These are phyloP conservation scores for Chrysolina americana DNA, from an alignment of 2,888 invertebrate genomes.

Conservation along the genomic window DNA sequence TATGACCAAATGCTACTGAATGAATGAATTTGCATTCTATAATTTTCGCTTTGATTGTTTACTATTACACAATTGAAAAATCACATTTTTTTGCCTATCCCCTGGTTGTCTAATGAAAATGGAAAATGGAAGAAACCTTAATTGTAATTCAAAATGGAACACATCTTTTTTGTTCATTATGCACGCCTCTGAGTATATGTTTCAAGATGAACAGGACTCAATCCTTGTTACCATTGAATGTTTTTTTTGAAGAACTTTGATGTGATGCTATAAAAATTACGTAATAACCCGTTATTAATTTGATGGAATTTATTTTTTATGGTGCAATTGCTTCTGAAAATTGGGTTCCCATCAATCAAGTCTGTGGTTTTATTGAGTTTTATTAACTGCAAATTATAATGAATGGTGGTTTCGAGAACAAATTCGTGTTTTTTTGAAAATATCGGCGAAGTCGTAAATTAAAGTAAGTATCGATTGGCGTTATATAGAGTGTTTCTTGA, in stretches of 20 bases:
- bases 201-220: slow-evolving; percentile 31
- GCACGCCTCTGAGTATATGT: slow-evolving; percentile 21
- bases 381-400: slow-evolving; percentile 35
- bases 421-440: slow-evolving; percentile 8
- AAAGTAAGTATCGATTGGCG: background rate
- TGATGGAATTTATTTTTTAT: slow-evolving; percentile 37
- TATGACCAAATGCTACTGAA: no score
- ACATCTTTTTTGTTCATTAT: background rate
- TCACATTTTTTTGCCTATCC: background rate
- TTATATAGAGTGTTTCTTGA: background rate
- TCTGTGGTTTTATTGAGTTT: slow-evolving; percentile 28
- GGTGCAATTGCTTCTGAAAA: slow-evolving; percentile 28
- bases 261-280: slow-evolving; percentile 42
- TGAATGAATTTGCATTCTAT: no score
- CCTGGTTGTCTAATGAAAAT: background rate
- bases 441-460: slow-evolving; percentile 4
- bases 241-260: slow-evolving; percentile 26
- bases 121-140: background rate
- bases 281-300: slow-evolving; percentile 43
- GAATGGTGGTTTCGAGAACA: slow-evolving; percentile 18
- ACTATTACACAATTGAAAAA: no score
- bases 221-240: slow-evolving; percentile 26
- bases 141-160: no score
- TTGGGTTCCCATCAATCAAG: slow-evolving; percentile 29
- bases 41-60: no score